A percentile compares a stretch with the other conserved stretches of the same genome.
phyloP scores from a whole-genome alignment of 1,140 invertebrate genomes.

The Ostrea edulis region DNA sequence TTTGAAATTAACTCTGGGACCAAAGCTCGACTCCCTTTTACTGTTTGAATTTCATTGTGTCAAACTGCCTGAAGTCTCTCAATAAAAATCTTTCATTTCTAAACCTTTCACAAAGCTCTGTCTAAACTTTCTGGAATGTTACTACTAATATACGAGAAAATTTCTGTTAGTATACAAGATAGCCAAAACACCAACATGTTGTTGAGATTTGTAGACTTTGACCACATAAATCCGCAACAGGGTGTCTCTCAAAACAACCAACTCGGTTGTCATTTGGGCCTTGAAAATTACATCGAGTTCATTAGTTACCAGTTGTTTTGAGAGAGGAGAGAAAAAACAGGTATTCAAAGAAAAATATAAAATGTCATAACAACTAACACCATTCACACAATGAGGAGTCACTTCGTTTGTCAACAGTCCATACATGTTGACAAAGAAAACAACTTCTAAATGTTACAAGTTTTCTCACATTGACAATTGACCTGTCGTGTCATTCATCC shows the following conservation, averaged over 20 bases:
- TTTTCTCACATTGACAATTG: conserved; percentile 19
- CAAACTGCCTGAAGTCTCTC: conserved; percentile 8
- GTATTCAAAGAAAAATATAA: not conserved
- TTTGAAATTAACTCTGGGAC: not conserved
- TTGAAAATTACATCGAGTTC: not conserved
- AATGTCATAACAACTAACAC: not conserved
- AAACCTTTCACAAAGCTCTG: not conserved
- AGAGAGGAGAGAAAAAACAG: conserved; percentile 32
- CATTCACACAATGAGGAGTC: conserved; percentile 25
- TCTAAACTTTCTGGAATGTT: conserved; percentile 16
- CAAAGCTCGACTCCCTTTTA: not conserved
- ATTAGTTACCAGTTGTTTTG: not conserved
- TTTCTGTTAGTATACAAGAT: not conserved
- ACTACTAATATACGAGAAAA: not conserved
- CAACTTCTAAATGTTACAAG: conserved; percentile 10
- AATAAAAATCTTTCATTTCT: not conserved
- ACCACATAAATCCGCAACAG: conserved; percentile 3
- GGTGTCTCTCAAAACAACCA: conserved; percentile 26
- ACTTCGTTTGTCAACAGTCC: conserved; percentile 34
- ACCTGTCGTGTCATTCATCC: conserved; percentile 23
- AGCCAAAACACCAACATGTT: not conserved
- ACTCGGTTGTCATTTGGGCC: not conserved
- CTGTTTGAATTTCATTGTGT: not conserved
- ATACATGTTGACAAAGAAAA: conserved; percentile 21
- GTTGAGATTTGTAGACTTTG: not conserved